Conservation (phyloP, 2,113 vertebrate genomes). For the Nettapus auritus region DNA sequence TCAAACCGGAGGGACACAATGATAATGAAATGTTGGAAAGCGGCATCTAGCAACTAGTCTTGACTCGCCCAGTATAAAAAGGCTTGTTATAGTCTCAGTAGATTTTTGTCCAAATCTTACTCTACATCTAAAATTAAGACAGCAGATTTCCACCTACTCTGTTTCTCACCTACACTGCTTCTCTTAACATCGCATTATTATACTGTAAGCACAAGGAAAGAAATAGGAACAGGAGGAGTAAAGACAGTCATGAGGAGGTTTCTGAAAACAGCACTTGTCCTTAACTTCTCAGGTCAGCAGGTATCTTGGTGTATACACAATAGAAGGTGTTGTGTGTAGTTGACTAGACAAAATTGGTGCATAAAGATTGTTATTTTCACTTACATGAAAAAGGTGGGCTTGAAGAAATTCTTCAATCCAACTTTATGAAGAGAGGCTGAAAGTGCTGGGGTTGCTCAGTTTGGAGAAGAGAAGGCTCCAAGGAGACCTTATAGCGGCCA, state of each 20-base stretch:
- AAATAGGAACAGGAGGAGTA: neutral
- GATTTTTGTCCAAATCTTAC: neutral
- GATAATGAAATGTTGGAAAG: neutral
- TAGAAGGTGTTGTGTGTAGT: neutral
- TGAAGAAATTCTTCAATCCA: neutral
- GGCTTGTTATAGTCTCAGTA: neutral
- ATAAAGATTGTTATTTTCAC: neutral
- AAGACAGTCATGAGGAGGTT: neutral
- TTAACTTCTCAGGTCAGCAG: neutral
- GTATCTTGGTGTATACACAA: neutral
- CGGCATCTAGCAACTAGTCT: neutral
- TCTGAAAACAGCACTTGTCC: slow-evolving; percentile 9
- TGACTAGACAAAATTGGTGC: neutral
- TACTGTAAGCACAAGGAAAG: neutral
- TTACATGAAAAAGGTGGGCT: neutral
- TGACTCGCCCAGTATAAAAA: neutral
- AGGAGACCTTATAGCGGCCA: no score
- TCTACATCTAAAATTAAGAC: neutral
- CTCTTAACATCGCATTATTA: neutral
- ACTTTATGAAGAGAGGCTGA: no score
- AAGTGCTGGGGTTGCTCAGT: no score
- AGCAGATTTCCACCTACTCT: neutral
- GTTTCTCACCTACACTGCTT: neutral
- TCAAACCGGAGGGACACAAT: neutral
- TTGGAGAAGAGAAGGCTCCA: no score